These are phyloP conservation scores for Apamea crenata DNA, from an alignment of 2,888 invertebrate genomes.

Conservation along the genomic window DNA sequence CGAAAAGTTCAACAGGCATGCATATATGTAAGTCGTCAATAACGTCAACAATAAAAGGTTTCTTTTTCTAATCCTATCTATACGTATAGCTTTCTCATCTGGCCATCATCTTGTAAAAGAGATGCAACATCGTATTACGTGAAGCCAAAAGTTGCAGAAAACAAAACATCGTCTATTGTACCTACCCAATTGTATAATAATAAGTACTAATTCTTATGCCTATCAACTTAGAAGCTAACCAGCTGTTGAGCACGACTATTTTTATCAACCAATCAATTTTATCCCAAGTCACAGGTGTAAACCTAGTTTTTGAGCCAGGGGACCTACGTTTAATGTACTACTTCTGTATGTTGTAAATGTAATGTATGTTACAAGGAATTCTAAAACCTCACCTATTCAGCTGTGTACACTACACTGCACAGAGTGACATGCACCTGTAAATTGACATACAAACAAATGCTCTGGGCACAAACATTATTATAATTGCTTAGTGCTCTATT, in stretches of 20 bases:
- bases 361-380: constrained; percentile 9
- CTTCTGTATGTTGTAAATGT: no score
- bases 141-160: no score
- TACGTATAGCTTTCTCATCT: background rate
- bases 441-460: constrained; percentile 74
- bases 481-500: constrained; percentile 76
- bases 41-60: background rate
- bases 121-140: no score
- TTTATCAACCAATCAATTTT: no score
- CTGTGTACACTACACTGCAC: background rate
- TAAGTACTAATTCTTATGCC: no score
- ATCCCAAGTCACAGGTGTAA: no score
- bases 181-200: no score
- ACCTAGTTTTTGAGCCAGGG: no score
- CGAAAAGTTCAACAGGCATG: background rate
- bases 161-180: no score
- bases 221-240: no score
- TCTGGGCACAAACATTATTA: constrained; percentile 73
- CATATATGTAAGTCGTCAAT: background rate
- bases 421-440: constrained; percentile 60
- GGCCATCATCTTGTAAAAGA: background rate
- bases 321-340: no score
- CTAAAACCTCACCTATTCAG: constrained; percentile 14
- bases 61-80: background rate
- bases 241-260: no score